Conservation (phyloP, 2,797 vertebrate species). For the Limnodromus scolopaceus region DNA sequence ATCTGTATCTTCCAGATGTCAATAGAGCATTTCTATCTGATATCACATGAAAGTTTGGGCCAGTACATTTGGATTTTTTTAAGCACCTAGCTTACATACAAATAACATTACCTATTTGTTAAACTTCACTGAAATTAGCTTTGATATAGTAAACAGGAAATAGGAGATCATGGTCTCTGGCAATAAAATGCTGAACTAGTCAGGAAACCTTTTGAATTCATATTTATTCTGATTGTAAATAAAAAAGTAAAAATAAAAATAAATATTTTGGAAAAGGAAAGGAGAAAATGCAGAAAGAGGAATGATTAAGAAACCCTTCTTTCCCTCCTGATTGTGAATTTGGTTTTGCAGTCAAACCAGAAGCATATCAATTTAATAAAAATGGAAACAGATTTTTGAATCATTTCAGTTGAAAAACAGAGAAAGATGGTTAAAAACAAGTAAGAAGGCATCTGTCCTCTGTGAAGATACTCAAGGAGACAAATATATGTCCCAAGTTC, state of each 20-base stretch:
- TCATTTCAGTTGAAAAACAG: background rate
- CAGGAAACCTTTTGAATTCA: background rate
- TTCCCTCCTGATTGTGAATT: rapidly evolving
- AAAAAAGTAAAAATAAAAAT: background rate
- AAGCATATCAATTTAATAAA: background rate
- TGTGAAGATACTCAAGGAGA: background rate
- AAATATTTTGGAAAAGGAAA: background rate
- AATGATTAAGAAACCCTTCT: background rate
- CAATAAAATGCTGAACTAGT: background rate
- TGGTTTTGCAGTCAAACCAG: background rate
- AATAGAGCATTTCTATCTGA: background rate
- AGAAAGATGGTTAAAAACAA: background rate
- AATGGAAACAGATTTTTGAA: background rate
- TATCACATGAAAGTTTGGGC: background rate
- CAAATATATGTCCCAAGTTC: background rate
- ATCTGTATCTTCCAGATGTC: background rate
- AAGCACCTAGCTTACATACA: background rate
- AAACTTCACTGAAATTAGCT: background rate
- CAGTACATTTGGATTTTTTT: background rate
- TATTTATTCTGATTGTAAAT: background rate
- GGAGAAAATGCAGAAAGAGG: background rate
- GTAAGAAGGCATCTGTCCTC: background rate
- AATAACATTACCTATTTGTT: background rate
- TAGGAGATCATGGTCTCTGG: background rate
- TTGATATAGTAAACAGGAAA: background rate